Base-by-base conservation (phyloP, 2,797 vertebrate species). In the Sebastes trivittatus region DNA sequence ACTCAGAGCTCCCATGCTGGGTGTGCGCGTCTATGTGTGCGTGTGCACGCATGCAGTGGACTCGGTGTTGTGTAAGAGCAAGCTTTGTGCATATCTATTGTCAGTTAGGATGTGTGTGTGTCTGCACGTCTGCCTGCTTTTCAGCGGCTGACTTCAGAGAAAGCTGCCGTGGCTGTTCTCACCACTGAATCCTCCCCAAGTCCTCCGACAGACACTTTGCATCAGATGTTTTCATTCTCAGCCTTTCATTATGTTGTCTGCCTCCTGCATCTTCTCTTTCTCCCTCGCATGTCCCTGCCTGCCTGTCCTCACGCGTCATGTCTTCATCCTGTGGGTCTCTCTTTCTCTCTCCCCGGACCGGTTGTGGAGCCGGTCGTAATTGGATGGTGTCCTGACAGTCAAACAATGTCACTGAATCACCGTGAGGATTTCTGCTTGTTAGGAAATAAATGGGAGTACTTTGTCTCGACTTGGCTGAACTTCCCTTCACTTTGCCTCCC, bases 1-100 rank as follows among this genome's bases (percentile, higher is more conserved):
- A 90, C 81, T 91, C 88, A 89, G 36, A 74, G 68, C 77, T 76
- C 16, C 42, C 85, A 83, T 87, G 78, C 78, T 68, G 61, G 58
- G 80, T 29, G 64, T 49, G 65, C 16, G 42, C 1, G 62, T 64
- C 34, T 64, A 23, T 72, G 1, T 72, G 38, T 20, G 62, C 49
- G 60, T 5, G 7, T 22, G 55, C 6, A 1, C 11, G 61, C 25
- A 23, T 32, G 68, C 63, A 27, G 27, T 62, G 64, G 65, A 65
- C 76, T 74, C 61, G 6, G 2, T 69, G 65, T 85, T 86, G 89
- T 86, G 72, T 79, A 86, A 81, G 64, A 72, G 55, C 56, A 25
- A 68, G 56, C 36, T 66, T 64, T 22, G 69, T 81, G 66, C 65
- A 16, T 25, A 23, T 73, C 34, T 55, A n/a, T 60, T 80, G 66